Percentiles rank a stretch among this genome's conserved stretches.
Evolutionary conservation across 1,140 invertebrate species (phyloP).

Genomic region (Papilio helenus): DNA sequence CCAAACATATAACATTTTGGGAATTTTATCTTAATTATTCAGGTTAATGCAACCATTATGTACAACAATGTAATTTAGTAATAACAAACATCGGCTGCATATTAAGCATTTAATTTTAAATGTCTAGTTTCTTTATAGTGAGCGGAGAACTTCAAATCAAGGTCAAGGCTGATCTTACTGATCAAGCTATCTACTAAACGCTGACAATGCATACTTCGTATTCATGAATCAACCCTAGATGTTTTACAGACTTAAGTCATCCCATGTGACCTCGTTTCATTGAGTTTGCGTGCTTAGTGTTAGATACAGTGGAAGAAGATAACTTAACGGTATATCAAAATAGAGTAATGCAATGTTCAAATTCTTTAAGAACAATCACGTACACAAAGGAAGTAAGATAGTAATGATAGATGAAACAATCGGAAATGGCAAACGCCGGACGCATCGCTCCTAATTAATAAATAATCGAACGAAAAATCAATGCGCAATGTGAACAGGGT

Average conservation of each 20-base stretch:
- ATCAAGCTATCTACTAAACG: not conserved
- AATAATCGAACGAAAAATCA: not conserved
- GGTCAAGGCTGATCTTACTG: not conserved
- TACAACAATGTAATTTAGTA: not conserved
- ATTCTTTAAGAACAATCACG: not conserved
- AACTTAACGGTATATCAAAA: not conserved
- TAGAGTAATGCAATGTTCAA: not conserved
- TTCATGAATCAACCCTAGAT: not conserved
- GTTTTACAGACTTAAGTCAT: not conserved
- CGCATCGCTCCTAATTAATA: not conserved
- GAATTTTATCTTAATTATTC: not conserved
- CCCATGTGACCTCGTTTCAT: not conserved
- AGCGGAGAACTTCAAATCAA: constrained; percentile 1
- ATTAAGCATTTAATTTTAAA: not conserved
- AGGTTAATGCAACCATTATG: not conserved
- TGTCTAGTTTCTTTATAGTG: not conserved
- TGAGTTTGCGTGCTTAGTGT: not conserved
- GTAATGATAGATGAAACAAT: not conserved
- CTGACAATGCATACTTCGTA: not conserved
- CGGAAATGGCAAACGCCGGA: not conserved
- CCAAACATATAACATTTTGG: not conserved
- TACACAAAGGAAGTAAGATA: not conserved
- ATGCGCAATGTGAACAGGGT: not conserved
- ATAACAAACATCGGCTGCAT: not conserved
- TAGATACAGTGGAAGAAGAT: not conserved